Evolutionary conservation across 2,888 invertebrate genomes (phyloP).

Genomic region (Drosophila falleni): DNA sequence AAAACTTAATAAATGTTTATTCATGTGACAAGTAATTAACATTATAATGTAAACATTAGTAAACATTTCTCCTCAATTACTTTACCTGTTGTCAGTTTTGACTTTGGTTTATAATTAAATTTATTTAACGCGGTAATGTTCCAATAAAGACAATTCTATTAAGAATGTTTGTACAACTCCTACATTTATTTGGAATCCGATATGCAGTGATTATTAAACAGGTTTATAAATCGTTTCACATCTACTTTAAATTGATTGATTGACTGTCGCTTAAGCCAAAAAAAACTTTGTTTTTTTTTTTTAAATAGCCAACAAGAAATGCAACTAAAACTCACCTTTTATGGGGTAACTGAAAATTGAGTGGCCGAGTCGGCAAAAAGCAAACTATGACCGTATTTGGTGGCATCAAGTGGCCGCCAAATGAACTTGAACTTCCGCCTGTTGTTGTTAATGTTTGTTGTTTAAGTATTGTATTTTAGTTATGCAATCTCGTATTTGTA

Average conservation of each 20-base stretch:
- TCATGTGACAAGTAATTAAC: neutral
- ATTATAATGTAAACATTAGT: too few relatives aligned
- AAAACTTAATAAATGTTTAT: neutral
- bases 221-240: slow-evolving; percentile 33
- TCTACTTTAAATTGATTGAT: slow-evolving; percentile 51
- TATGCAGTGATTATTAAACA: slow-evolving; percentile 16
- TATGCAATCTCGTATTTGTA: slow-evolving; percentile 22
- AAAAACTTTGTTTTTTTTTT: neutral
- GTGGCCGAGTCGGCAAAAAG: slow-evolving; percentile 21
- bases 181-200: slow-evolving; percentile 23
- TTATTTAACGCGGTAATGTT: slow-evolving; percentile 2
- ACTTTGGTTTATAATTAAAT: slow-evolving; percentile 4
- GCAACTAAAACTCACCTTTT: slow-evolving; percentile 46
- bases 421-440: slow-evolving; percentile 77
- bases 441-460: slow-evolving; percentile 12
- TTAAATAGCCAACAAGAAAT: slow-evolving; percentile 35
- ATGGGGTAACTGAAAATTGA: slow-evolving; percentile 33
- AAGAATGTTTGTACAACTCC: slow-evolving; percentile 13
- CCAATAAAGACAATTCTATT: neutral
- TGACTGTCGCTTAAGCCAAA: slow-evolving; percentile 25
- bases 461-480: slow-evolving; percentile 5
- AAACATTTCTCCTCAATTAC: neutral
- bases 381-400: slow-evolving; percentile 61
- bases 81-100: neutral
- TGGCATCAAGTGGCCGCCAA: slow-evolving; percentile 52